These are phyloP conservation scores for Gandaritis pyraliata DNA, from an alignment of 2,888 invertebrate genomes.

Conservation along the genomic window DNA sequence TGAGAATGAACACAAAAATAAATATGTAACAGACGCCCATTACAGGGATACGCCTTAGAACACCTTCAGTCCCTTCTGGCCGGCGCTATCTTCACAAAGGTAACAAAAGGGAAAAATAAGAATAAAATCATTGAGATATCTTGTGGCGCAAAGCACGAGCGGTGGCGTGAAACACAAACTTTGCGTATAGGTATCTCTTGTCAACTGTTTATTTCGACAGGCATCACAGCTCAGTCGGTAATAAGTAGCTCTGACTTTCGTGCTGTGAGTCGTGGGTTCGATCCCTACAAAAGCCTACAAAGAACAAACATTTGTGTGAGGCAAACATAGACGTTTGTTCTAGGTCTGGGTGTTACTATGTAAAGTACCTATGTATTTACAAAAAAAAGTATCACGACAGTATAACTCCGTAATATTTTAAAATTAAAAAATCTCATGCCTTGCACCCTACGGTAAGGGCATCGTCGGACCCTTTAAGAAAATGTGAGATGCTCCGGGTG, in stretches of 20 bases:
- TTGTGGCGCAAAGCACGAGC: constrained; percentile 45
- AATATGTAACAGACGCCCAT: constrained; percentile 80
- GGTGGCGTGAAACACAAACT: background rate
- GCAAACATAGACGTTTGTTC: no score
- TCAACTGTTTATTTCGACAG: no score
- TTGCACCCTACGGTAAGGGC: constrained; percentile 50
- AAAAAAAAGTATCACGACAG: no score
- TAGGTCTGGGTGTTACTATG: no score
- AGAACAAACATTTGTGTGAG: no score
- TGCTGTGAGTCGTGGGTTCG: no score
- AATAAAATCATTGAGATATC: constrained; percentile 62
- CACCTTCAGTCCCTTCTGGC: constrained; percentile 78
- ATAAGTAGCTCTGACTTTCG: no score
- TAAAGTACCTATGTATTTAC: no score
- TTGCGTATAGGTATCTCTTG: no score
- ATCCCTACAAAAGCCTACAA: no score
- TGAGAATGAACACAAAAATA: constrained; percentile 82
- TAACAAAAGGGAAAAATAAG: constrained; percentile 75
- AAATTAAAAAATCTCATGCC: constrained; percentile 34
- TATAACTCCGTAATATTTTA: no score
- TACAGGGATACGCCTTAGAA: constrained; percentile 76
- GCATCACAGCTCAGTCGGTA: no score
- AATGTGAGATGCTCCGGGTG: constrained; percentile 77
- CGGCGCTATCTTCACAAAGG: constrained; percentile 82
- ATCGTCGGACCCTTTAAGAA: constrained; percentile 77